phyloP scores from a whole-genome alignment of 1,140 invertebrate genomes.

The Fopius arisanus region DNA sequence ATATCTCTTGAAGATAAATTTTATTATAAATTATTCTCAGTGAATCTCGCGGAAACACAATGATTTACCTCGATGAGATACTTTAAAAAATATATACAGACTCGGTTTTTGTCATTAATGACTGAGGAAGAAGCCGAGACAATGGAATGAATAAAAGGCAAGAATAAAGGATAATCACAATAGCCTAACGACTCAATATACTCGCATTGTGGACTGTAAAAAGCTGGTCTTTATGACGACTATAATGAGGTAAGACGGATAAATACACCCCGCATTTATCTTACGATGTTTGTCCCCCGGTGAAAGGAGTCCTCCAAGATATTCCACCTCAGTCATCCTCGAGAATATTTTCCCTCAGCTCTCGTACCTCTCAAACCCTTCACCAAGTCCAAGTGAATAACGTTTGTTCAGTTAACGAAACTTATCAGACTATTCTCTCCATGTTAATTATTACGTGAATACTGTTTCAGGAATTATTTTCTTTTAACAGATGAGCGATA shows the following conservation, averaged over 20 bases:
- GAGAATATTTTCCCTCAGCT: not conserved
- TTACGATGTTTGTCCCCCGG: not conserved
- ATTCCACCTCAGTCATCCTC: not conserved
- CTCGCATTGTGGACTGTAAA: not conserved
- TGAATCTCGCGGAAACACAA: no score
- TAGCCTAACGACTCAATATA: not conserved
- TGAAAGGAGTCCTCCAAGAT: not conserved
- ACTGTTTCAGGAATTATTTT: not conserved
- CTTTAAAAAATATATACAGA: not conserved
- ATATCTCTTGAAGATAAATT: no score
- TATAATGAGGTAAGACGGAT: conserved; percentile 9
- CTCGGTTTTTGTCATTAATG: not conserved
- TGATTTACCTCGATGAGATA: no score
- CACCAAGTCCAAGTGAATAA: not conserved
- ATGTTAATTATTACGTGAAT: not conserved
- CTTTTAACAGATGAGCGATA: not conserved
- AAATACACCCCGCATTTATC: conserved; percentile 1
- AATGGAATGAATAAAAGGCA: not conserved
- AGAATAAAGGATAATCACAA: not conserved
- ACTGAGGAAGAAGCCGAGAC: not conserved
- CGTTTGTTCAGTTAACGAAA: conserved; percentile 8
- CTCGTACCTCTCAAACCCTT: not conserved
- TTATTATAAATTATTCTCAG: no score
- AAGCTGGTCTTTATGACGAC: conserved; percentile 1
- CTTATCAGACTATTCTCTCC: not conserved